Percentiles rank a stretch among this genome's conserved stretches.
Conservation (phyloP, 1,140 invertebrate genomes). For the Nephotettix cincticeps region DNA sequence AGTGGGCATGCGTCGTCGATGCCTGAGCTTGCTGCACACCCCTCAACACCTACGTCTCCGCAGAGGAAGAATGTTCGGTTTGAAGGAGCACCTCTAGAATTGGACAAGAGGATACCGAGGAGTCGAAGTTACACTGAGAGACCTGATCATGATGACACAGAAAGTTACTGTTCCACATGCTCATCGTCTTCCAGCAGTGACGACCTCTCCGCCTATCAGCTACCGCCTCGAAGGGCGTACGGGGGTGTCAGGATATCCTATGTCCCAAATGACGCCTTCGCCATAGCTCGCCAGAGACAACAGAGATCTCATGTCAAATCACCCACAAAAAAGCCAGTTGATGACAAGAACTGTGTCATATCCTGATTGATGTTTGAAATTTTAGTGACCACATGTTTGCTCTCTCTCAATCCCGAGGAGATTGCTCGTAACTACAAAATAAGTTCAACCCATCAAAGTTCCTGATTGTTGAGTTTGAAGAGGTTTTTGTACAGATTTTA, state of each 20-base stretch:
- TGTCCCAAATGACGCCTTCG: constrained; percentile 84
- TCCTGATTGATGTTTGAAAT: constrained; percentile 55
- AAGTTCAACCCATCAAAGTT: background rate
- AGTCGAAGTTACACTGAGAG: constrained; percentile 33
- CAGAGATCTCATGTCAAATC: constrained; percentile 30
- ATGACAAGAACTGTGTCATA: constrained; percentile 70
- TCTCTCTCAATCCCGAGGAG: too few species aligned
- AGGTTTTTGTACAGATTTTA: too few species aligned
- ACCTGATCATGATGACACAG: constrained; percentile 58
- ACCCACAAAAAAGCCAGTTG: constrained; percentile 45
- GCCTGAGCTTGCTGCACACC: constrained; percentile 57
- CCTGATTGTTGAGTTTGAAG: background rate
- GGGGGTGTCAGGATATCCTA: constrained; percentile 85
- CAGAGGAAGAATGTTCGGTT: constrained; percentile 33
- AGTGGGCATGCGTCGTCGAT: constrained; percentile 60
- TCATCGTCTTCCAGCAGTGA: constrained; percentile 81
- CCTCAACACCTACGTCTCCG: constrained; percentile 29
- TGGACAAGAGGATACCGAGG: constrained; percentile 14
- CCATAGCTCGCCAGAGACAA: constrained; percentile 44
- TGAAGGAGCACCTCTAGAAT: constrained; percentile 30
- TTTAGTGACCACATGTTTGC: too few species aligned
- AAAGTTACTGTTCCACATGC: constrained; percentile 83
- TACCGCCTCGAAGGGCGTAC: constrained; percentile 77
- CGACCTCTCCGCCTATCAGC: constrained; percentile 76
- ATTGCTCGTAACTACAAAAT: too few species aligned